Evolutionary conservation across 2,888 invertebrate species (phyloP).

Genomic region (Hymenopus coronatus): DNA sequence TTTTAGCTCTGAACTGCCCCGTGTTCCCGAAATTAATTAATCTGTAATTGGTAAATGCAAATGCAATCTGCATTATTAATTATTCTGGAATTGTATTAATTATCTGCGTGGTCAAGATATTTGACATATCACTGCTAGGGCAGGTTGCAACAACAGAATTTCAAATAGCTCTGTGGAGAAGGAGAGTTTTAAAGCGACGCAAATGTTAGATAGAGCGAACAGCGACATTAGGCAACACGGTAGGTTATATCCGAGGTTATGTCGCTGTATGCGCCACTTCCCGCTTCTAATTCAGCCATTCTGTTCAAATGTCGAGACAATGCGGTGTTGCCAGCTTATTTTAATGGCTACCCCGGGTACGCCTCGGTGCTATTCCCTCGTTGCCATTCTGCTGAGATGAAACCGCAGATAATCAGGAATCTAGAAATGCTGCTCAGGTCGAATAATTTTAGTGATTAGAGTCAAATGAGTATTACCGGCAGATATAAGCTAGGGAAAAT

Average conservation of each 20-base stretch:
- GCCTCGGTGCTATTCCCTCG: background rate
- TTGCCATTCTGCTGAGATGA: background rate
- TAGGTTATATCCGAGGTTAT: background rate
- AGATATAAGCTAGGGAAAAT: too few relatives aligned
- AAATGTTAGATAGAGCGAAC: background rate
- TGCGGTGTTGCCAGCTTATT: background rate
- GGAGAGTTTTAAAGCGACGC: background rate
- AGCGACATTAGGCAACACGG: background rate
- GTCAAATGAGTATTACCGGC: too few relatives aligned
- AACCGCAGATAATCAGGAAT: background rate
- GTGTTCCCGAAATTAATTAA: background rate
- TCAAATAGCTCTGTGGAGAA: background rate
- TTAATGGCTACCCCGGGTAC: background rate
- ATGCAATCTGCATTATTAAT: background rate
- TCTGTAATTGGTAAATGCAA: background rate
- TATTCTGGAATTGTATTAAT: background rate
- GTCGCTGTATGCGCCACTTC: background rate
- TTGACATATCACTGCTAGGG: background rate
- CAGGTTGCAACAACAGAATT: background rate
- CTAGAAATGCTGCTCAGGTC: too few relatives aligned
- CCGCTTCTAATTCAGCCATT: constrained; percentile 1
- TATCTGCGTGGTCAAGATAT: background rate
- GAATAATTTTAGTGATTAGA: too few relatives aligned
- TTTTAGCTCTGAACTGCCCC: background rate
- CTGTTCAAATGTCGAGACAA: background rate